A percentile compares a stretch with the other conserved stretches of the same genome.
Conservation (phyloP, 2,888 invertebrate species). For the Xanthostigma xanthostigma region DNA sequence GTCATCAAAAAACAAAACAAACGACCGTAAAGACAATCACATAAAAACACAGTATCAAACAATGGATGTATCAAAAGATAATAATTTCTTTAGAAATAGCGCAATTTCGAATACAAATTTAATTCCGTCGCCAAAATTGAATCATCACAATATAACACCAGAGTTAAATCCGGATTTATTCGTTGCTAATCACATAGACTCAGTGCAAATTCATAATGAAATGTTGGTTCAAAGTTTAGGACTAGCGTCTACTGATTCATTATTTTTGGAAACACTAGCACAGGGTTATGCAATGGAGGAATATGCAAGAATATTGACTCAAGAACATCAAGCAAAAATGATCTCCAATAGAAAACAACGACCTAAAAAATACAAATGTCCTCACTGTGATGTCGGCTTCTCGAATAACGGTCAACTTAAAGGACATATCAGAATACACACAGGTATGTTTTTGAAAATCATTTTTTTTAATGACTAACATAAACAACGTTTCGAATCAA, state of each 20-base stretch:
- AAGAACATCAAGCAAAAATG: slow-evolving; percentile 54
- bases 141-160: too few species aligned
- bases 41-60: too few species aligned
- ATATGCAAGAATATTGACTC: slow-evolving; percentile 46
- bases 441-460: slow-evolving; percentile 37
- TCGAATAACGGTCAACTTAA: slow-evolving; percentile 89
- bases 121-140: too few species aligned
- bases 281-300: slow-evolving; percentile 47
- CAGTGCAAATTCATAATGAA: background rate
- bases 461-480: background rate
- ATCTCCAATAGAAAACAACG: slow-evolving; percentile 54
- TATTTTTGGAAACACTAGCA: slow-evolving; percentile 23
- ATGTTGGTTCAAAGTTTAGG: background rate
- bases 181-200: too few species aligned
- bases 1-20: too few species aligned
- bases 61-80: too few species aligned
- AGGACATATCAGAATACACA: slow-evolving; percentile 83
- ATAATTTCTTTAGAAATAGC: too few species aligned
- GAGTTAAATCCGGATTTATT: too few species aligned
- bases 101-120: too few species aligned
- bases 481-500: too few species aligned
- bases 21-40: too few species aligned
- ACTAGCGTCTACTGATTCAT: slow-evolving; percentile 11
- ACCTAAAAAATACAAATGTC: slow-evolving; percentile 84
- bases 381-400: slow-evolving; percentile 78